Conservation (phyloP, 2,797 vertebrate species). For the Petrocephalus sullivani region DNA sequence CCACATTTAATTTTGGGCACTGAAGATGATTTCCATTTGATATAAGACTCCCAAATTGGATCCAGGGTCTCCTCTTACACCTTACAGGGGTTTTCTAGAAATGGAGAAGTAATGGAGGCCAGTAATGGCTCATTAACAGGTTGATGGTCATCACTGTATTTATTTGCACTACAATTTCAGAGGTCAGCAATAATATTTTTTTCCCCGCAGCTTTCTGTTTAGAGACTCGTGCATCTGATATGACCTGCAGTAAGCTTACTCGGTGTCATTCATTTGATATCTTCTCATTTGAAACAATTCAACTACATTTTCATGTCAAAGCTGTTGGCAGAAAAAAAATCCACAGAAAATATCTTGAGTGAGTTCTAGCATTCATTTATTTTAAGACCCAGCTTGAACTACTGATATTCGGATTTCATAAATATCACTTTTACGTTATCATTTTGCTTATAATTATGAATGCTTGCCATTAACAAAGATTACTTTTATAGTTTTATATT, state of each 20-base stretch:
- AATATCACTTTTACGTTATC: not conserved
- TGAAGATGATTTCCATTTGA: not conserved
- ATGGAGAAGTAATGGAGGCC: not conserved
- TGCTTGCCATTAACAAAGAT: not conserved
- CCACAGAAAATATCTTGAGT: not conserved
- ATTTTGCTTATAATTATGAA: not conserved
- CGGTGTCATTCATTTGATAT: not conserved
- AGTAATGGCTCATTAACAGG: not conserved
- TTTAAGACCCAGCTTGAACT: not conserved
- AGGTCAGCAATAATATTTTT: not conserved
- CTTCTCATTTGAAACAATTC: not conserved
- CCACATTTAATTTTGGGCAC: not conserved
- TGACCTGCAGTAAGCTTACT: not conserved
- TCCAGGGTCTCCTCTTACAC: not conserved
- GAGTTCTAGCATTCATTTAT: not conserved
- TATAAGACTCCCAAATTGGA: constrained; percentile 1
- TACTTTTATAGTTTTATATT: not conserved
- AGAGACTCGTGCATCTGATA: not conserved
- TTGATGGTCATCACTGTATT: not conserved
- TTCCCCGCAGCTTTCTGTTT: not conserved
- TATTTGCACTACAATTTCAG: not conserved
- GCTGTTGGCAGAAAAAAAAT: not conserved
- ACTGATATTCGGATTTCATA: not conserved
- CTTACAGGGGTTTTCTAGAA: not conserved
- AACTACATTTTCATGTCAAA: not conserved